These are phyloP conservation scores for Gorsachius goisagi DNA, from an alignment of 2,113 vertebrate species.

Conservation along the genomic window DNA sequence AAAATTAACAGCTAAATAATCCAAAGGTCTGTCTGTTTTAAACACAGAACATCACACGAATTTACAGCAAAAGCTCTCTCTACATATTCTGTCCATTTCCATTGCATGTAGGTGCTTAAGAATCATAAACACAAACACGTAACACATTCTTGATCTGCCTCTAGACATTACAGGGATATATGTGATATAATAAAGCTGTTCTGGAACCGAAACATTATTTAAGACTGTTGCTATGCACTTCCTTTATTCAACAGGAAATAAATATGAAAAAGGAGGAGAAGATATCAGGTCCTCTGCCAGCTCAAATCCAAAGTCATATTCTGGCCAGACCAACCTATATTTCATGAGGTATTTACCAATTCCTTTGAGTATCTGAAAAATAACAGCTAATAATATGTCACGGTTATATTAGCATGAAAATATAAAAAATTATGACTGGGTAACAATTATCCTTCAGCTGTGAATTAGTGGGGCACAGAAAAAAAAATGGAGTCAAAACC, in stretches of 20 bases:
- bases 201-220: background rate
- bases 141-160: background rate
- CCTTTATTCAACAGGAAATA: background rate
- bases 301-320: background rate
- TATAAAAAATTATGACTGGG: accelerated
- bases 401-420: background rate
- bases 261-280: background rate
- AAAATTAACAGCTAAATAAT: background rate
- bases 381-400: background rate
- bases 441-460: background rate
- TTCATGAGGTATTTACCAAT: background rate
- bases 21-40: background rate
- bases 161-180: background rate
- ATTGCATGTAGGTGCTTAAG: background rate
- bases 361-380: background rate
- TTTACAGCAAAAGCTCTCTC: background rate
- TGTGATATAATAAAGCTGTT: background rate
- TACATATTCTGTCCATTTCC: background rate
- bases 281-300: background rate
- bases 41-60: background rate
- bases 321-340: background rate
- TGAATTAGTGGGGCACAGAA: background rate
- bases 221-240: background rate
- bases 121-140: background rate
- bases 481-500: background rate